Conservation (phyloP, 1,140 invertebrate genomes). For the Drosophila orosa region DNA sequence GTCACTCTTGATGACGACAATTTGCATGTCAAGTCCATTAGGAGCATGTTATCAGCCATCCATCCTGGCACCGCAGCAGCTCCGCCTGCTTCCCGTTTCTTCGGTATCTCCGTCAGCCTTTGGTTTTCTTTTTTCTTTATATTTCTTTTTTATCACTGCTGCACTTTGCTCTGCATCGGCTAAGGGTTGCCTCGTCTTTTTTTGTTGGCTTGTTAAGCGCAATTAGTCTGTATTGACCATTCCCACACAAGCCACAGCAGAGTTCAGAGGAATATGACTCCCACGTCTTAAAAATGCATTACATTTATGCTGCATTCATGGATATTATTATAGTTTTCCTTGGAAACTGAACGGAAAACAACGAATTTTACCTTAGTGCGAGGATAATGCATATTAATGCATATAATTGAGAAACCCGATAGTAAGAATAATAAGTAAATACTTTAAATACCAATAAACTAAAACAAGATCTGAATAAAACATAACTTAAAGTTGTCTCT, state of each 20-base stretch:
- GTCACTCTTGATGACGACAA: conserved; percentile 69
- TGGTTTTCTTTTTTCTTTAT: neutral
- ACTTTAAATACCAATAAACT: no score
- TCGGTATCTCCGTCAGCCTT: conserved; percentile 5
- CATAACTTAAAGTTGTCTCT: no score
- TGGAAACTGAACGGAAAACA: no score
- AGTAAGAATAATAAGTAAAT: no score
- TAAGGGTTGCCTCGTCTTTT: conserved; percentile 9
- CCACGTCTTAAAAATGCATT: no score
- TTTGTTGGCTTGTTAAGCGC: conserved; percentile 65
- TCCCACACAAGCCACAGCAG: conserved; percentile 22
- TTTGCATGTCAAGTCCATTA: conserved; percentile 77
- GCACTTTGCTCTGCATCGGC: conserved; percentile 40
- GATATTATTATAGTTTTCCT: no score
- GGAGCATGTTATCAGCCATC: conserved; percentile 65
- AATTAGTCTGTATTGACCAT: conserved; percentile 72
- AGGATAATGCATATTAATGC: no score
- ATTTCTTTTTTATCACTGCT: conserved; percentile 10
- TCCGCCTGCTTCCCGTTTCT: conserved; percentile 32
- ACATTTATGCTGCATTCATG: no score
- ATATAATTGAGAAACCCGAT: no score
- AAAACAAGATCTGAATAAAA: no score
- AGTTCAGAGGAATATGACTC: neutral
- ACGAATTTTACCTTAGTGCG: neutral
- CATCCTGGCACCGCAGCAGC: conserved; percentile 15